Conservation (phyloP, 2,888 invertebrate species). For the Lucinisca nassula region DNA sequence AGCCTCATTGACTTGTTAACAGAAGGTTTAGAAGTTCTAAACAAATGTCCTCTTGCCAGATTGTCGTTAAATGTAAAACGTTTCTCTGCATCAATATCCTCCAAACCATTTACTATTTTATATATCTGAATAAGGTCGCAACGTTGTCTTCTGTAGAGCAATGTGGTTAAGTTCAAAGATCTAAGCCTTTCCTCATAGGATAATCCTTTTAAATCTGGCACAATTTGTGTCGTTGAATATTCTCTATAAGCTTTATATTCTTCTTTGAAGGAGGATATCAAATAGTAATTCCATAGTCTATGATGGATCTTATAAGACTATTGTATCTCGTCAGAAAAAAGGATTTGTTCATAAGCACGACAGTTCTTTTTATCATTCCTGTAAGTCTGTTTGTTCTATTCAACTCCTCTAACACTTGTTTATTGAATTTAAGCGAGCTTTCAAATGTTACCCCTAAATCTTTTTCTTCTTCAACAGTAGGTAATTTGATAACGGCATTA, state of each 20-base stretch:
- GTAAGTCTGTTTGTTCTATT: not conserved
- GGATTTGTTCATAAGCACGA: not conserved
- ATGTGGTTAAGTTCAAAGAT: too few species aligned
- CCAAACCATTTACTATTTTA: not conserved
- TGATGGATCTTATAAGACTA: not conserved
- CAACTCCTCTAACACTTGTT: not conserved
- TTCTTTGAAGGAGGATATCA: not conserved
- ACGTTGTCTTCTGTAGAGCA: not conserved
- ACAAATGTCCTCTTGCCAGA: not conserved
- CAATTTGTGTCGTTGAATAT: slow-evolving; percentile 5
- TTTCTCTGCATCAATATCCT: not conserved
- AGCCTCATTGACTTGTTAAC: not conserved
- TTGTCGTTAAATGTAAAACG: not conserved
- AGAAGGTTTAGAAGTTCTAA: not conserved
- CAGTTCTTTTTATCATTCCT: not conserved
- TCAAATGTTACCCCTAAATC: not conserved
- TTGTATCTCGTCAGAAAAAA: not conserved
- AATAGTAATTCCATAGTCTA: not conserved
- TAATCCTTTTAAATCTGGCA: not conserved
- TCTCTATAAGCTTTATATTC: not conserved
- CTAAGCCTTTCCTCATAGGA: not conserved
- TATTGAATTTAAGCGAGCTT: not conserved
- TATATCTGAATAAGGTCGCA: not conserved
- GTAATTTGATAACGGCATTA: not conserved
- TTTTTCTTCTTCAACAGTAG: not conserved